Percentiles rank a stretch among this genome's conserved stretches.
Evolutionary conservation across 1,140 invertebrate species (phyloP).

Genomic region (Musca domestica): DNA sequence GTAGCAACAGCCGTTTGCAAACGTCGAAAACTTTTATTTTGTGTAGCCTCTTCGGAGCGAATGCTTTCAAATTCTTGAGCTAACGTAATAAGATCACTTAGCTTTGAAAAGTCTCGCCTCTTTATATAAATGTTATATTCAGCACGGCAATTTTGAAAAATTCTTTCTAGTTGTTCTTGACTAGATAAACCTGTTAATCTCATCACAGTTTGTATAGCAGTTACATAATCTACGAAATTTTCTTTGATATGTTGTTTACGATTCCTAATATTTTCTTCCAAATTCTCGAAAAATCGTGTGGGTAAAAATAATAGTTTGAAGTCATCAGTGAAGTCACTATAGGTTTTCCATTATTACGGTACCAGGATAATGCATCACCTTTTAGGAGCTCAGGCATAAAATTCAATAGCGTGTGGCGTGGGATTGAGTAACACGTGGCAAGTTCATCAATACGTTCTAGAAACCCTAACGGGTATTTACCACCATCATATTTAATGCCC

Average conservation of each 20-base stretch:
- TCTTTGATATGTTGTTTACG: background rate
- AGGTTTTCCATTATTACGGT: too few relatives aligned
- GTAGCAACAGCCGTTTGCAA: too few relatives aligned
- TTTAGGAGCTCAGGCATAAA: too few relatives aligned
- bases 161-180: too few relatives aligned
- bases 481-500: constrained; percentile 3
- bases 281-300: background rate
- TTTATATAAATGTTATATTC: background rate
- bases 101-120: background rate
- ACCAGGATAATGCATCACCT: too few relatives aligned
- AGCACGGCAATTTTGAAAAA: background rate
- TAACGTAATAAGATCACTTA: background rate
- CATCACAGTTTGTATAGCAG: background rate
- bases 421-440: too few relatives aligned
- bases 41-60: background rate
- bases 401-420: too few relatives aligned
- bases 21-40: too few relatives aligned
- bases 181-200: background rate
- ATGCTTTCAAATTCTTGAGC: background rate
- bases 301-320: too few relatives aligned
- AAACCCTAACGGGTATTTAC: background rate
- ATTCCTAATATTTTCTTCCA: constrained; percentile 3
- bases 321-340: too few relatives aligned
- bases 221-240: background rate
- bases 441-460: too few relatives aligned